Base-by-base conservation (phyloP, 1,140 invertebrate species). In the Frieseomelitta varia region DNA sequence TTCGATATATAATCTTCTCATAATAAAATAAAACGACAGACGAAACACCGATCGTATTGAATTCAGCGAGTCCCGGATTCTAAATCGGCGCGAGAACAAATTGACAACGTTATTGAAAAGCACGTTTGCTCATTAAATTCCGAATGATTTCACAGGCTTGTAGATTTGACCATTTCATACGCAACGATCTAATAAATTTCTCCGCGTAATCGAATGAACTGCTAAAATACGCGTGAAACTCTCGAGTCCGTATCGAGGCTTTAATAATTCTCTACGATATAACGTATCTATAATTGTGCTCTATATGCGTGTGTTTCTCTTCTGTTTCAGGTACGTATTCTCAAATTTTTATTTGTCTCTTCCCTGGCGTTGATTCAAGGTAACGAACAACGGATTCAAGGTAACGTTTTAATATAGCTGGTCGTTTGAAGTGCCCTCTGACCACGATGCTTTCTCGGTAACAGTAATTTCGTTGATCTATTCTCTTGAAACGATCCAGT, bases 321-420 rank as follows among this genome's bases (percentile, higher is more conserved):
- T 87, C 24, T 90, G 84, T 91, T 91, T 75, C 88, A 91, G 88
- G 90, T 91, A 91, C 85, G 90, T 90, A 91, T 91, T 63, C 24
- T 34, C 61, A 24, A 74, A 55, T 65, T 63, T 86, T 63, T 51
- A 68, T 86, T 72, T 21, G 11, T 75, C 27, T 34, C 61, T 87
- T 82, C 76, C 58, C 84, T 80, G 68, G 47, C 84, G n/a, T 27
- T 72, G n/a, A n/a, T 88, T 65, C 65, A 68, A 88, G 76, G 72
- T 88, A 88, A 88, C 27, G 85, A 65, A 39, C 68, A 69, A 39
- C 30, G 58, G 24, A 24, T 63, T 51, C 21, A 67, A 67, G 65
- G 65, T 67, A 67, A 34, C 17, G 71, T 61, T 58, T 80, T 61
- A 30, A 34, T 63, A 53, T 47, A 15, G 12, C 21, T 12, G 27